Conservation (phyloP, 2,797 vertebrate species). For the Martes flavigula region DNA sequence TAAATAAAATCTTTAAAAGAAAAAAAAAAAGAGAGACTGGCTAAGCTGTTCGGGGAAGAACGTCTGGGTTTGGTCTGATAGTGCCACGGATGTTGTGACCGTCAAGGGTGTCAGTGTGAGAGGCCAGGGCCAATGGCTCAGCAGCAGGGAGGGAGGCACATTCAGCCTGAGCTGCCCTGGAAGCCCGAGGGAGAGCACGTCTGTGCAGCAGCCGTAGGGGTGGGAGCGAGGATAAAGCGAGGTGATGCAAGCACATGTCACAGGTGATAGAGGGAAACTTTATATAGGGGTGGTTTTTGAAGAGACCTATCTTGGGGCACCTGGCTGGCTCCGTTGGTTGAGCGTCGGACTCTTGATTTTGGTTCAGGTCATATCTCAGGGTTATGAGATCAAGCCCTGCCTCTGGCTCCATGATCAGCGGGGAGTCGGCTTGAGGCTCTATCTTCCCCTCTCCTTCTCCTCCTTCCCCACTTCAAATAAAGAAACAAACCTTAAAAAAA, state of each 20-base stretch:
- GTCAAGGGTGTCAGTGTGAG: accelerated
- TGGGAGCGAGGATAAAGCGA: too few relatives aligned
- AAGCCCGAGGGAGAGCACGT: not conserved
- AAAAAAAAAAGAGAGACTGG: too few relatives aligned
- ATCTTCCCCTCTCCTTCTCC: not conserved
- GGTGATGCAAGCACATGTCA: not conserved
- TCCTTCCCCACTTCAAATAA: not conserved
- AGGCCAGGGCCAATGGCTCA: not conserved
- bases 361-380: not conserved
- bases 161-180: not conserved
- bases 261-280: not conserved
- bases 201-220: too few relatives aligned
- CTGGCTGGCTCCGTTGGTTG: not conserved
- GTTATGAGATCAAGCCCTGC: not conserved
- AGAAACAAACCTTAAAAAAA: not conserved
- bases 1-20: too few relatives aligned
- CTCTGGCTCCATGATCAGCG: not conserved
- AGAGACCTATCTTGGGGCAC: not conserved
- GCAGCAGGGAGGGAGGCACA: accelerated
- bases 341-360: not conserved
- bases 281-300: not conserved
- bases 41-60: not conserved
- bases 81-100: not conserved
- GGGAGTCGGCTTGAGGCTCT: not conserved
- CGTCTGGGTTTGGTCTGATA: not conserved